These are phyloP conservation scores for Chionomys nivalis DNA, from an alignment of 2,113 vertebrate species.

Conservation along the genomic window DNA sequence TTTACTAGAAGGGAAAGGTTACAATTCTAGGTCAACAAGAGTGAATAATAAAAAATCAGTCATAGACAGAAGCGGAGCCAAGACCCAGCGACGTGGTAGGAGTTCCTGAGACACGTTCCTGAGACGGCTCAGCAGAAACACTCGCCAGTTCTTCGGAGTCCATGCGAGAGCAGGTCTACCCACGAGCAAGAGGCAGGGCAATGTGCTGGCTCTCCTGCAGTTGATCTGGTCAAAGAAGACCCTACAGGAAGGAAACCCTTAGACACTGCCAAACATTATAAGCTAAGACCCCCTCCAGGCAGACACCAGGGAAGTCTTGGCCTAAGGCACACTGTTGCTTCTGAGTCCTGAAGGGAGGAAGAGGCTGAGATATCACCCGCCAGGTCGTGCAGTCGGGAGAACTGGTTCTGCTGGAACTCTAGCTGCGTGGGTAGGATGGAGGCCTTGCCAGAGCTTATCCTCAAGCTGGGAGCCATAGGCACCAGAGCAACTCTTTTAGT, in stretches of 20 bases:
- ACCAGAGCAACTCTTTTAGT: background rate
- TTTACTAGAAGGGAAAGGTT: background rate
- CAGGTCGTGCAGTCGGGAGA: background rate
- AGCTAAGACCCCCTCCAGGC: background rate
- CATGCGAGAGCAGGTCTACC: background rate
- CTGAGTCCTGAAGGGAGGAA: background rate
- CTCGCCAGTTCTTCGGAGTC: too few relatives aligned
- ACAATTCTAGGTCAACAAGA: constrained; percentile 16
- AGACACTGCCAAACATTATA: background rate
- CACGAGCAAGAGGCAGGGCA: background rate
- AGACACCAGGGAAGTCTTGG: background rate
- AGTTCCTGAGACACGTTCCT: background rate
- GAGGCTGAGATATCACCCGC: background rate
- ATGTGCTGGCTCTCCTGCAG: background rate
- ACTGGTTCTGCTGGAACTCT: background rate
- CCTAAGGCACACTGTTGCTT: background rate
- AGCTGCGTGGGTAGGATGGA: background rate
- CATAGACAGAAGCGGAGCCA: background rate
- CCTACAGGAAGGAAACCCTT: background rate
- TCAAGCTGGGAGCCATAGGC: too few relatives aligned
- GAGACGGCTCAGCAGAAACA: background rate
- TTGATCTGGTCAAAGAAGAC: background rate
- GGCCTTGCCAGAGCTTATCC: background rate
- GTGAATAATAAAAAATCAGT: background rate
- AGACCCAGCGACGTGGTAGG: background rate